Percentiles rank a stretch among this genome's conserved stretches.
phyloP scores from a whole-genome alignment of 2,797 vertebrate genomes.

The Clarias pachynema region DNA sequence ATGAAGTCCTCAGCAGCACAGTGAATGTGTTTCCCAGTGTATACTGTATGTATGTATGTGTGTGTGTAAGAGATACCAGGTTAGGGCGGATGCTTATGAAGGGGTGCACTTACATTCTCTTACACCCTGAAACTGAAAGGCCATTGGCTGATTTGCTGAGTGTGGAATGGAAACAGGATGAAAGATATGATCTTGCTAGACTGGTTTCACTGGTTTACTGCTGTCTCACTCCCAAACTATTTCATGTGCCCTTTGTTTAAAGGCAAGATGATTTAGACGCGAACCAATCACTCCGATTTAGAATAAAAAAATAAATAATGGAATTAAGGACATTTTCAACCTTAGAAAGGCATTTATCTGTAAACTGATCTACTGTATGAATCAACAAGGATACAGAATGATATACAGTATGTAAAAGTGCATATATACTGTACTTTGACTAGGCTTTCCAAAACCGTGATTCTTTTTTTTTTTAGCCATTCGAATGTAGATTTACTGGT shows the following conservation, averaged over 20 bases:
- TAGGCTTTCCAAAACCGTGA: too few relatives aligned
- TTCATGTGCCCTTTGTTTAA: background rate
- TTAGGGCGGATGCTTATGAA: conserved; percentile 44
- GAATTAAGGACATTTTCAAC: background rate
- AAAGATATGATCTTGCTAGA: conserved; percentile 4
- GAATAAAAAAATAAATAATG: background rate
- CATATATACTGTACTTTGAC: too few relatives aligned
- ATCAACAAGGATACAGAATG: too few relatives aligned
- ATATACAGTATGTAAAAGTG: background rate
- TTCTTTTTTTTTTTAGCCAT: too few relatives aligned
- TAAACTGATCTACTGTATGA: background rate
- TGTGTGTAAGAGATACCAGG: background rate
- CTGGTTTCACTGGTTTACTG: conserved; percentile 50
- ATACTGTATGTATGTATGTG: background rate
- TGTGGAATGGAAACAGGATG: conserved; percentile 34
- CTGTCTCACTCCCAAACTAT: background rate
- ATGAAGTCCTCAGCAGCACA: conserved; percentile 11
- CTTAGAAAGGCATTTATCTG: background rate
- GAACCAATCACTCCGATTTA: background rate
- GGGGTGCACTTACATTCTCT: conserved; percentile 9
- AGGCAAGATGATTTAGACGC: background rate
- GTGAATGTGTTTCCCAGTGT: background rate
- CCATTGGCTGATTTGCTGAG: conserved; percentile 40
- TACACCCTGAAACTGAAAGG: conserved; percentile 24
- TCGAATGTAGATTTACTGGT: too few relatives aligned